A percentile compares a stretch with the other conserved stretches of the same genome.
Conservation (phyloP, 2,888 invertebrate genomes). For the Strigamia crassipes region DNA sequence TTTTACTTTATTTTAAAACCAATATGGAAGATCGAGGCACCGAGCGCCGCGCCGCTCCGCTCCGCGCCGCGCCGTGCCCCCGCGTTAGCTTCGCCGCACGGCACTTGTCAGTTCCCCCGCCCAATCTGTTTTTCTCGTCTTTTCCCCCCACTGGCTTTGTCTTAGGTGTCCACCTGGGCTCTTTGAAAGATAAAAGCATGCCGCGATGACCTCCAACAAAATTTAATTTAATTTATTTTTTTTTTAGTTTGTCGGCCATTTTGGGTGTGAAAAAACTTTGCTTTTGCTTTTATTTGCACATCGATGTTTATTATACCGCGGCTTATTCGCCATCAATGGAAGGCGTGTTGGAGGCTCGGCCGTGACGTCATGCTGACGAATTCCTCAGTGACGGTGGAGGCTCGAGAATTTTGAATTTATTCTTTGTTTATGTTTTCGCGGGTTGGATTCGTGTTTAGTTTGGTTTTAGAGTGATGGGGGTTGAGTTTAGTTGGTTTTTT, state of each 20-base stretch:
- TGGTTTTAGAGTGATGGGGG: background rate
- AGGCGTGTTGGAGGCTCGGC: conserved; percentile 20
- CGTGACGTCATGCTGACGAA: conserved; percentile 6
- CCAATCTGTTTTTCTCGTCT: background rate
- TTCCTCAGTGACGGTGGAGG: conserved; percentile 7
- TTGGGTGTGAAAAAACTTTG: no score
- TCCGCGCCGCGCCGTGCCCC: no score
- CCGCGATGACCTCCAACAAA: conserved; percentile 1
- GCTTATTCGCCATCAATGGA: conserved; percentile 18
- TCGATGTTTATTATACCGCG: background rate
- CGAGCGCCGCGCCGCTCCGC: background rate
- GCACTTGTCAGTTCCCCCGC: background rate
- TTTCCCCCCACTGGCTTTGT: background rate
- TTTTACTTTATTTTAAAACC: background rate
- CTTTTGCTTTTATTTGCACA: background rate
- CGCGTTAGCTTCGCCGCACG: background rate
- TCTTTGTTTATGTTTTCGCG: background rate
- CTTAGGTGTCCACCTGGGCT: background rate
- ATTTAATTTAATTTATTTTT: background rate
- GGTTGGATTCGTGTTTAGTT: background rate
- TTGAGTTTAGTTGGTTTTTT: no score
- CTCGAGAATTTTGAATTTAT: background rate
- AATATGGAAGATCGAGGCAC: background rate
- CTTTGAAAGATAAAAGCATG: background rate
- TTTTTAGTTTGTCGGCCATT: no score